Evolutionary conservation across 2,113 vertebrate genomes (phyloP), one percentile per base, ranked within the genome.

Genomic region (Aspidoscelis tigris): DNA sequence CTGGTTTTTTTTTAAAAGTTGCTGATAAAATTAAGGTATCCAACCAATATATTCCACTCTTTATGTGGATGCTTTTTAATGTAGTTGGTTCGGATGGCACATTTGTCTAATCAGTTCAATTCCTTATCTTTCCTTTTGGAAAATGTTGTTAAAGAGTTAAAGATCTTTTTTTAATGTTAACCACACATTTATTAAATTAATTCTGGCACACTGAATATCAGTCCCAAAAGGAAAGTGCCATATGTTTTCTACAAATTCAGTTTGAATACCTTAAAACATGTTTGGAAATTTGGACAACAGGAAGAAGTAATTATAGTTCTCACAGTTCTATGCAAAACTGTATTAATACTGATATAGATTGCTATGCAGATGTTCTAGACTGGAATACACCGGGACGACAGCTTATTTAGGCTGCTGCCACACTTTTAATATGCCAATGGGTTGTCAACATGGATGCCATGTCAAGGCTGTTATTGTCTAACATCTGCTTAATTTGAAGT

Each of bases 11-110:
- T 82, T 65, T 18, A 81, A 72, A 20, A 88, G 71, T 73, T 64
- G 11, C 26, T 43, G 14, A 20, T 88, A 77, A 91, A 86, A n/a
- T 81, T 8, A 7, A 43, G 64, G 12, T 78, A 78, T 20, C 39
- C n/a, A 39, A 33, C 18, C 83, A 76, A 58, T 87, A 84, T 90
- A 89, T 89, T 53, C 21, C 84, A 2, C 18, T 64, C 41, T 33
- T 69, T 20, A 61, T 90, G 87, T 22, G 39, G 88, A 80, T 82
- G 4, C 11, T 50, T 50, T 50, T 50, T 6, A 50, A 50, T 50
- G 2, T 50, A 50, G 47, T 50, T 50, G 5, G 76, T 84, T 91
- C 73, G 43, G 1, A 82, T 72, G 1, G 73, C 86, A 76, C 88
- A 41, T 9, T 10, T 92, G 44, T 6, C 3, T 80, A 47, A 8